Percentiles rank a stretch among this genome's conserved stretches.
Conservation (phyloP, 2,797 vertebrate genomes). For the Takifugu rubripes region DNA sequence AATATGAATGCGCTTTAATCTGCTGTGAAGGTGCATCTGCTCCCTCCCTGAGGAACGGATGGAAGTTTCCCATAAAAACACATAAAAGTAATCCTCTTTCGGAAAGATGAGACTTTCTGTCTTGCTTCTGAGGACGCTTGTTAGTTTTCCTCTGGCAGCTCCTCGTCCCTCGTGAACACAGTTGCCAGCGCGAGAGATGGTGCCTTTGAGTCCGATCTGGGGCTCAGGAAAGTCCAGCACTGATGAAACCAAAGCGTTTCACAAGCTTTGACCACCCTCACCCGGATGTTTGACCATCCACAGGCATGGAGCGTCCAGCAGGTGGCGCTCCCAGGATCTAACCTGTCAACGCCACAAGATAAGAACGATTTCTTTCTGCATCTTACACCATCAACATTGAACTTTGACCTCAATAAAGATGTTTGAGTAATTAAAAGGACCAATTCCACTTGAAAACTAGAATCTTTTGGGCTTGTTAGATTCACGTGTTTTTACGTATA, state of each 20-base stretch:
- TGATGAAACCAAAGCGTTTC: conserved; percentile 35
- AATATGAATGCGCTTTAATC: conserved; percentile 11
- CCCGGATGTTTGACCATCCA: conserved; percentile 31
- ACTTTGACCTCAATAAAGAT: background rate
- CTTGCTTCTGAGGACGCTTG: background rate
- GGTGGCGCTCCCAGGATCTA: conserved; percentile 20
- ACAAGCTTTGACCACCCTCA: conserved; percentile 35
- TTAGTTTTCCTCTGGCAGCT: conserved; percentile 24
- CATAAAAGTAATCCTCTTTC: conserved; percentile 25
- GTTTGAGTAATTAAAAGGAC: background rate
- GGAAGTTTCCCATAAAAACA: conserved; percentile 3
- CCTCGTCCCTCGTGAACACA: conserved; percentile 7
- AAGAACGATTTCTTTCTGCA: background rate
- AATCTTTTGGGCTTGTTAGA: too few relatives aligned
- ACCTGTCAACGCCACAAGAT: background rate
- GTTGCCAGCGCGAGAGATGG: conserved; percentile 51
- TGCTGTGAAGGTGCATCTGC: too few relatives aligned
- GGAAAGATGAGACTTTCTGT: conserved; percentile 8
- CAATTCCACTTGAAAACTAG: too few relatives aligned
- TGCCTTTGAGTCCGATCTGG: conserved; percentile 64
- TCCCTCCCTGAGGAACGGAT: background rate
- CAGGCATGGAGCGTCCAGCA: conserved; percentile 11
- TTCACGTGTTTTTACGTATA: too few relatives aligned
- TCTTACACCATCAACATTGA: too few relatives aligned
- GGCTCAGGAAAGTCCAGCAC: conserved; percentile 25